Evolutionary conservation across 1,140 invertebrate species (phyloP).

Genomic region (Anoplolepis gracilipes): DNA sequence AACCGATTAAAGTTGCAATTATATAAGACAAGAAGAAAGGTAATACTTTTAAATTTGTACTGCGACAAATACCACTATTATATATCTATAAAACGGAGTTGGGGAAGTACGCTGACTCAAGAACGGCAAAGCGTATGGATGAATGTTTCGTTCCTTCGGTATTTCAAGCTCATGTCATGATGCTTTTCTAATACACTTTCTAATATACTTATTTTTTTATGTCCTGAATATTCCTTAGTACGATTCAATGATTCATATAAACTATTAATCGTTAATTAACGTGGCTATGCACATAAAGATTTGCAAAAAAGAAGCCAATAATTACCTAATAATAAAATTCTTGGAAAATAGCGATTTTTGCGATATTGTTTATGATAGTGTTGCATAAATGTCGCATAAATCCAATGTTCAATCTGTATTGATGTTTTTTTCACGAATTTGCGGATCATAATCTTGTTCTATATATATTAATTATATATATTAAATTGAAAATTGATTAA

Average conservation of each 20-base stretch:
- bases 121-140: background rate
- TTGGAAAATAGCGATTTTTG: background rate
- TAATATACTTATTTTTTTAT: background rate
- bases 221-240: background rate
- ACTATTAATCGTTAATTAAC: too few species aligned
- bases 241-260: background rate
- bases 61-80: conserved; percentile 17
- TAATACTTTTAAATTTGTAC: background rate
- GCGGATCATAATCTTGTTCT: too few species aligned
- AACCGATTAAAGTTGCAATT: background rate
- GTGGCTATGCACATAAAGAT: background rate
- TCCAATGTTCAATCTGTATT: background rate
- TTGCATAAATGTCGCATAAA: background rate
- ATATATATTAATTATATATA: too few species aligned
- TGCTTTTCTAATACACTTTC: too few species aligned
- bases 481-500: too few species aligned
- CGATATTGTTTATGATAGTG: background rate
- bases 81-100: conserved; percentile 10
- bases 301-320: background rate
- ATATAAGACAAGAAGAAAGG: conserved; percentile 28
- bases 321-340: background rate
- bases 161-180: background rate
- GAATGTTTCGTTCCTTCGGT: background rate
- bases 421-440: background rate
- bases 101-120: conserved; percentile 68